Base-by-base conservation (phyloP, 2,113 vertebrate species). In the Sterna hirundo region DNA sequence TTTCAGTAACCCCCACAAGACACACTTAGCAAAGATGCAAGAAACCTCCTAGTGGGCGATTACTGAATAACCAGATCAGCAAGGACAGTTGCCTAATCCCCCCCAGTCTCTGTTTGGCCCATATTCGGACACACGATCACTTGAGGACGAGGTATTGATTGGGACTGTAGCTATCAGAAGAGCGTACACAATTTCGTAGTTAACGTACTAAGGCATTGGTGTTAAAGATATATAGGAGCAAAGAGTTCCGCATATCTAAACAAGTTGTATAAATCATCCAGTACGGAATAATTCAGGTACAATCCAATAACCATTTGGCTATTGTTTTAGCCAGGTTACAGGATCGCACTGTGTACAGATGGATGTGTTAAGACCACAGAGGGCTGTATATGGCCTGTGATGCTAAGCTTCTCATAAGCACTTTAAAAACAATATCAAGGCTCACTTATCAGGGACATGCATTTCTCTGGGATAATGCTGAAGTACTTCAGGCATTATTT, bases 41-140 rank as follows among this genome's bases (percentile, higher is more conserved):
- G 91, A 91, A 94, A 95, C 71, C 82, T 94, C 78, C 81, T 64
- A 52, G 70, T 34, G 69, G 74, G 84, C 70, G 72, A 71, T 23
- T 38, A 25, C 46, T 34, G 79, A 90, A 89, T 22, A 90, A 61
- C 11, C 62, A 74, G 36, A 60, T 10, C 54, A 93, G 75, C 30
- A 89, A 36, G 54, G 61, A 21, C 40, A 26, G 47, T 4, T 29
- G 26, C 57, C 61, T 7, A 6, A 49, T 8, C 14, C 11, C n/a
- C 26, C 13, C 29, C 42, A 38, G 18, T 22, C 66, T 34, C 8
- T 9, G 6, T 15, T 25, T 62, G 64, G 60, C 29, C n/a, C 34
- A 10, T 40, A 18, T 47, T 62, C 1, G 1, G 58, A 66, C 0
- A 2, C 70, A 32, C 1, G 10, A 20, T 17, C 46, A 19, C 34